phyloP scores from a whole-genome alignment of 2,797 vertebrate species.

The Lindbergichthys nudifrons region DNA sequence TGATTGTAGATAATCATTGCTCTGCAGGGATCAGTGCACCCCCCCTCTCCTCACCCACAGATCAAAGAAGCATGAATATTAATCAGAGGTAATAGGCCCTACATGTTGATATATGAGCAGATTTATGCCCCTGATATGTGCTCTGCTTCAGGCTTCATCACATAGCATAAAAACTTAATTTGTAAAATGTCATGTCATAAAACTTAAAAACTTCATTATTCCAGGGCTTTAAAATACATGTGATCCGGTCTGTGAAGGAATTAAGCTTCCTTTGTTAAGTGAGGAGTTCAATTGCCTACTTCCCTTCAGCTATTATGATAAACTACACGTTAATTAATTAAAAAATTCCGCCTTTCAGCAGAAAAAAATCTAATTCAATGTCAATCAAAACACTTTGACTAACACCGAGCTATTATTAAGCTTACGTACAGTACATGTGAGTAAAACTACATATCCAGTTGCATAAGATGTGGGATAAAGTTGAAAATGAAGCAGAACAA shows the following conservation, averaged over 20 bases:
- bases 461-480: slow-evolving; percentile 75
- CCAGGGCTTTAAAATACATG: background rate
- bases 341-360: background rate
- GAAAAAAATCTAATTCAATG: slow-evolving; percentile 15
- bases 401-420: slow-evolving; percentile 20
- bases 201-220: background rate
- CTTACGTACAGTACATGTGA: slow-evolving; percentile 28
- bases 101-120: slow-evolving; percentile 35
- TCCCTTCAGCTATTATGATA: background rate
- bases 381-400: slow-evolving; percentile 20
- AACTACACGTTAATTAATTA: background rate
- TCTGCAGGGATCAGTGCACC: slow-evolving; percentile 15
- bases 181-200: slow-evolving; percentile 23
- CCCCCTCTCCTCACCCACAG: background rate
- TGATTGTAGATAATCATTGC: slow-evolving; percentile 32
- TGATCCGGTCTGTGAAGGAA: background rate
- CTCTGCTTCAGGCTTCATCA: slow-evolving; percentile 24
- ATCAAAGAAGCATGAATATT: slow-evolving; percentile 54
- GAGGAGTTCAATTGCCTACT: background rate
- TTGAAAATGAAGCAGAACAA: slow-evolving; percentile 67
- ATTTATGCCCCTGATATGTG: slow-evolving; percentile 30
- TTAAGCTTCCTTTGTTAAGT: slow-evolving; percentile 32
- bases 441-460: slow-evolving; percentile 52
- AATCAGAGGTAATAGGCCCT: slow-evolving; percentile 43
- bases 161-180: slow-evolving; percentile 32